Conservation (phyloP, 2,113 vertebrate genomes). For the Ibidorhyncha struthersii region DNA sequence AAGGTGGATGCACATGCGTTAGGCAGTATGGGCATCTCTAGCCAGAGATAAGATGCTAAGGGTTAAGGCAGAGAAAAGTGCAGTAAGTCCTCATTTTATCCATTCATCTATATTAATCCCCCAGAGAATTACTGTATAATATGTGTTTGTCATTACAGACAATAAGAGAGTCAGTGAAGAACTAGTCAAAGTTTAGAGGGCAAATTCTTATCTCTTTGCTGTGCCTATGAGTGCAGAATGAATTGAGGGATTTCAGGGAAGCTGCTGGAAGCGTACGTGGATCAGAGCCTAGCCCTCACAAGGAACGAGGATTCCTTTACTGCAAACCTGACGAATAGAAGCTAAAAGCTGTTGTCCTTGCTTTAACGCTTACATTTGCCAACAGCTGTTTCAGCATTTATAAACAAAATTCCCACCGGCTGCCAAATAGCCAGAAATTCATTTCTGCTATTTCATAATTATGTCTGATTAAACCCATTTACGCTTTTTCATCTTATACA, state of each 20-base stretch:
- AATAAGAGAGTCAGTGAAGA: slow-evolving; percentile 1
- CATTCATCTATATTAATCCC: background rate
- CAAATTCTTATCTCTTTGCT: background rate
- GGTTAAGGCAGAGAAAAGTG: background rate
- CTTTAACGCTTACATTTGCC: slow-evolving; percentile 70
- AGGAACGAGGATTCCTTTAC: slow-evolving; percentile 17
- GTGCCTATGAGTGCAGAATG: background rate
- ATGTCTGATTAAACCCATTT: slow-evolving; percentile 76
- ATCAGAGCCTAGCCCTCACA: background rate
- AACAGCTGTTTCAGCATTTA: slow-evolving; percentile 76
- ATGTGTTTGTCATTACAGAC: background rate
- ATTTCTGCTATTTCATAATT: slow-evolving; percentile 76
- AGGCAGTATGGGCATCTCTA: background rate
- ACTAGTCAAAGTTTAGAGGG: background rate
- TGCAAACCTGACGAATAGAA: background rate
- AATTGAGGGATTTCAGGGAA: background rate
- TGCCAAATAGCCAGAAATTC: slow-evolving; percentile 78
- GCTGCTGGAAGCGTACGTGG: background rate
- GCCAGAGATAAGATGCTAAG: background rate
- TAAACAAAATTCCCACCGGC: slow-evolving; percentile 73
- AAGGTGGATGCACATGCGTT: fast-evolving
- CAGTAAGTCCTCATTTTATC: background rate
- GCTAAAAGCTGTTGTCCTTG: slow-evolving; percentile 67
- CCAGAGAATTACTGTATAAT: background rate
- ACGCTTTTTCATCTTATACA: slow-evolving; percentile 68